Evolutionary conservation across 2,888 invertebrate species (phyloP), one percentile per base, ranked within the genome.

Genomic region (Antitype chi): DNA sequence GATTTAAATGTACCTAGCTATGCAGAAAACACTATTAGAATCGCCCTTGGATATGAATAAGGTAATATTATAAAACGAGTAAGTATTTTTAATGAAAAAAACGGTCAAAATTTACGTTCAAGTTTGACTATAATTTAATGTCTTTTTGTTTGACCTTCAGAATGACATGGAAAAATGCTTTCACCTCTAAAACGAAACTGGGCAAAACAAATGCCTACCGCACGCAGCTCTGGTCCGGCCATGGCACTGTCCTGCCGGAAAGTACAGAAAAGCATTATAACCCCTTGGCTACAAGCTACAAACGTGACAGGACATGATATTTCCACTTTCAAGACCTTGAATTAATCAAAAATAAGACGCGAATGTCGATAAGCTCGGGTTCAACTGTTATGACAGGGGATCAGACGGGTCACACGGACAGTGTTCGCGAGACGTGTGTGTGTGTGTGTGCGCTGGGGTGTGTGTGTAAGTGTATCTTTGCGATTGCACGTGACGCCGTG

Each of bases 401-500:
- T 76, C 83, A 85, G 85, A 76, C 90, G 88, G 90, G 91, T 90
- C 92, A 92, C 92, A 87, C 90, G 88, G 87, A 93, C 89, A 89
- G 74, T 72, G 81, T 74, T 66, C 17, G 38, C 49, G 43, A n/a
- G 4, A 52, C 25, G 67, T 62, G 57, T 80, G 88, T 85, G 57
- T 80, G 88, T 85, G 86, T 88, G 89, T 74, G 83, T 81, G 67
- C 17, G 60, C 64, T 55, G 63, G 81, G 73, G 78, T 85, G 87
- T 86, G 80, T 91, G 93, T 93, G 92, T 93, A 88, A 89, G 92
- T 92, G 93, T 94, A 93, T 94, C 92, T 94, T 92, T 93, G 92
- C 89, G 89, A 90, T 90, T 89, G 94, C 94, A 95, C 95, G 95
- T 95, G 95, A 94, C 95, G 94, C 94, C 93, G 92, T 93, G 94